Base-by-base conservation (phyloP, 2,888 invertebrate genomes). In the Artemia sp. region DNA sequence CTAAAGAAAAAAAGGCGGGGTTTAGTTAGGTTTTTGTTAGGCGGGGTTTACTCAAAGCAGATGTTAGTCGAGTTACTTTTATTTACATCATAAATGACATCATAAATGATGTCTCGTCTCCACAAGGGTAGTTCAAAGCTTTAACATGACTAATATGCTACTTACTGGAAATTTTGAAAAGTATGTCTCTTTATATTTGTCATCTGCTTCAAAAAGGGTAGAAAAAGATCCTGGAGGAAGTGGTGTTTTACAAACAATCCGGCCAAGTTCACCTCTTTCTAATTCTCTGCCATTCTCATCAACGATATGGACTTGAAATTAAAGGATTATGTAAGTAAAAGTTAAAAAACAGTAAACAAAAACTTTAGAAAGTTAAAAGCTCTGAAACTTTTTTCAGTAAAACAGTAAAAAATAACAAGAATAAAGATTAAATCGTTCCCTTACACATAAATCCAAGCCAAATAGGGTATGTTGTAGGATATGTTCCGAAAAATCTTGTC, bases 191-290 rank as follows among this genome's bases (percentile, higher is more conserved):
- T 85, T 83, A 78, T 88, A 95, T 72, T 86, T 82, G 12, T 90
- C 86, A 72, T 90, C 88, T 14, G 89, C 86, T 75, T 83, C 84
- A 80, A 89, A 94, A 0, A 95, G 81, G 0, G 91, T 90, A 0
- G 87, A 84, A 78, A 93, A 85, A 70, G 86, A 87, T 0, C 94
- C 93, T 0, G 95, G 95, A 0, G 94, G 93, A 67, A 95, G 79
- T 0, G 95, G 95, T 38, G 92, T 77, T 76, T 90, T 92, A 0
- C 87, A 81, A 0, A 85, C 90, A 74, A 95, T 86, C 73, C 91
- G 82, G 0, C 94, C 94, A 8, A 92, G 82, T 77, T 93, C 90
- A 51, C 85, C 84, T 0, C 83, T 76, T 14, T 82, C 78, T 50
- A 90, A 86, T 76, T 85, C 84, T 14, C 82, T 82, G 0, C 89